Conservation (phyloP, 2,888 invertebrate species). For the Eupelmus urozonus region DNA sequence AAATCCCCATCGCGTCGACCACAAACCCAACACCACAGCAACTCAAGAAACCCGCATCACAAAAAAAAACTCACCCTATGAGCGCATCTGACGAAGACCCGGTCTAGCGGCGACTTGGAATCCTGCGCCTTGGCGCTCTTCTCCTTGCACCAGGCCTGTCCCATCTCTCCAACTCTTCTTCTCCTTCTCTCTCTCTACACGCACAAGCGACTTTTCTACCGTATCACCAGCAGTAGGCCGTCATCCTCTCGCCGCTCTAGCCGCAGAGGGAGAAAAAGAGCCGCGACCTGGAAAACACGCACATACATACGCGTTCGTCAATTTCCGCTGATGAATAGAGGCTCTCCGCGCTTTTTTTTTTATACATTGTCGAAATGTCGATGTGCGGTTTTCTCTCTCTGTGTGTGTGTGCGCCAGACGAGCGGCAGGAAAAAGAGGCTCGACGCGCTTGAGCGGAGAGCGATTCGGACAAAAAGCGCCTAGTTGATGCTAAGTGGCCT, state of each 20-base stretch:
- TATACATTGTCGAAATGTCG: too few species aligned
- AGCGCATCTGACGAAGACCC: constrained; percentile 75
- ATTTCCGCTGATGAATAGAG: background rate
- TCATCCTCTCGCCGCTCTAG: background rate
- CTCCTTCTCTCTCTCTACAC: background rate
- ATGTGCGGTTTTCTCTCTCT: too few species aligned
- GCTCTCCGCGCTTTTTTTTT: background rate
- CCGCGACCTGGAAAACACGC: background rate
- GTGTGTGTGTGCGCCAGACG: too few species aligned
- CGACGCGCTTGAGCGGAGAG: too few species aligned
- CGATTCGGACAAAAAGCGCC: background rate
- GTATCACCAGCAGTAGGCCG: background rate
- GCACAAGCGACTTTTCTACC: background rate
- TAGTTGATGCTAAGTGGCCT: background rate
- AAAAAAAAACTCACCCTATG: constrained; percentile 75
- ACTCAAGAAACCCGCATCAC: too few species aligned
- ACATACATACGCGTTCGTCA: background rate
- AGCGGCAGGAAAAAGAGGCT: too few species aligned
- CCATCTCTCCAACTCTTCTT: constrained; percentile 65
- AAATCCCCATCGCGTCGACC: too few species aligned
- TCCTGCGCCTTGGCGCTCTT: constrained; percentile 74
- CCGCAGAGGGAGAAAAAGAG: background rate
- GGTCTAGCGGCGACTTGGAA: constrained; percentile 76
- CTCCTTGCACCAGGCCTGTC: constrained; percentile 77
- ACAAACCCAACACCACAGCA: too few species aligned